These are phyloP conservation scores for Regulus satrapa DNA, from an alignment of 2,113 vertebrate species.

Conservation along the genomic window DNA sequence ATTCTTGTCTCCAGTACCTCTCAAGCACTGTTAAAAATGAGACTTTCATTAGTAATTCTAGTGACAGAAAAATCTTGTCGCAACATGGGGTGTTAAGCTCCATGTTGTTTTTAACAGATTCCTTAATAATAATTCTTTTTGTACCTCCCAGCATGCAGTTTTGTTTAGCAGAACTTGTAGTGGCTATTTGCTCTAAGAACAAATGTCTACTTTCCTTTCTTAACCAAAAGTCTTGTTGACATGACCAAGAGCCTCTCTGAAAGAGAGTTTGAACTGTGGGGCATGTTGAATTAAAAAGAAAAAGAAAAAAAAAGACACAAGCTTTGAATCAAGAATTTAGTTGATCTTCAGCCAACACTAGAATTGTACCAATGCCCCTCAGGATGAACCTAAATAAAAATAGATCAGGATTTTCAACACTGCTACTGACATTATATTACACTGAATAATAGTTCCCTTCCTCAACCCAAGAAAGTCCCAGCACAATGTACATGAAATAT, in stretches of 20 bases:
- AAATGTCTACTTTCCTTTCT: not conserved
- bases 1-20: slow-evolving; percentile 61
- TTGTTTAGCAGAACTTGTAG: not conserved
- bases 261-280: not conserved
- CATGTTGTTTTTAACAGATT: slow-evolving; percentile 34
- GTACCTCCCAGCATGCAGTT: slow-evolving; percentile 48
- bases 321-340: slow-evolving; percentile 26
- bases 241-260: not conserved
- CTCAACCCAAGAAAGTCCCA: not conserved
- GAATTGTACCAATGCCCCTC: not conserved
- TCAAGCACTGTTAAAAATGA: slow-evolving; percentile 70
- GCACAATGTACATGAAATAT: not conserved
- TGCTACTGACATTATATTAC: not conserved
- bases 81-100: slow-evolving; percentile 48
- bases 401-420: not conserved
- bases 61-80: slow-evolving; percentile 25
- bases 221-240: not conserved
- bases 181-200: not conserved
- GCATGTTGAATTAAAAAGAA: not conserved
- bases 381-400: slow-evolving; percentile 7
- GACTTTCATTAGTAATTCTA: slow-evolving; percentile 19
- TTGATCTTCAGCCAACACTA: not conserved
- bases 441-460: not conserved
- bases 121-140: slow-evolving; percentile 55
- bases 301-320: not conserved